Evolutionary conservation across 2,113 vertebrate species (phyloP), one percentile per base, ranked within the genome.

Genomic region (Zosterops hypoxanthus): DNA sequence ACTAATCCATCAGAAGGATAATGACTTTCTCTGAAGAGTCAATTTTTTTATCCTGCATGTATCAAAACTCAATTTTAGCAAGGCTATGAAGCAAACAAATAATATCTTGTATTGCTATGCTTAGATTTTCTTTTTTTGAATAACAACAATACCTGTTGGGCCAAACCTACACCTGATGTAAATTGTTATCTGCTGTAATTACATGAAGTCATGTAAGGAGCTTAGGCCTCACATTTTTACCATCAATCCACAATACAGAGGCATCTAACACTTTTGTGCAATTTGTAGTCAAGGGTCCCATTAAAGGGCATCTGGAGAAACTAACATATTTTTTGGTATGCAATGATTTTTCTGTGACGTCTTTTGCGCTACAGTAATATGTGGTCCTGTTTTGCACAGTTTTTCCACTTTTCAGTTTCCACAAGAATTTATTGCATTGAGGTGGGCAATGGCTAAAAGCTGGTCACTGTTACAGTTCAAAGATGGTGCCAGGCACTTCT

Each of bases 1-100:
- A 75, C 31, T 83, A 95, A 86, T 73, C 71, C 49, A 31, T 90
- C 64, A 95, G 88, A 95, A 82, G 8, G 19, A 73, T 76, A 82
- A 89, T 36, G 9, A 28, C 41, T 86, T 89, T 61, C 64, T 83
- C 41, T 81, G 47, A 91, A 53, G 28, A 86, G 26, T 77, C 22
- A 72, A 23, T 46, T 34, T 31, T 68, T 52, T 76, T 72, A 73
- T 84, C 31, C 31, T 63, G 11, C 6, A 31, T 53, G 10, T 47
- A 57, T 80, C 34, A 63, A 72, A 90, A 88, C 44, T 87, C 4
- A 80, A 55, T 89, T 77, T 39, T 79, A 65, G 2, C 14, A 72
- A 85, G 57, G 5, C 22, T 33, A 5, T 44, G 31, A 76, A 70
- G n/a, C 1, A 90, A 92, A 68, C 16, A 84, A 66, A 73, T 69